A percentile compares a stretch with the other conserved stretches of the same genome.
Conservation (phyloP, 1,140 invertebrate genomes). For the Thereuonema tuberculata region DNA sequence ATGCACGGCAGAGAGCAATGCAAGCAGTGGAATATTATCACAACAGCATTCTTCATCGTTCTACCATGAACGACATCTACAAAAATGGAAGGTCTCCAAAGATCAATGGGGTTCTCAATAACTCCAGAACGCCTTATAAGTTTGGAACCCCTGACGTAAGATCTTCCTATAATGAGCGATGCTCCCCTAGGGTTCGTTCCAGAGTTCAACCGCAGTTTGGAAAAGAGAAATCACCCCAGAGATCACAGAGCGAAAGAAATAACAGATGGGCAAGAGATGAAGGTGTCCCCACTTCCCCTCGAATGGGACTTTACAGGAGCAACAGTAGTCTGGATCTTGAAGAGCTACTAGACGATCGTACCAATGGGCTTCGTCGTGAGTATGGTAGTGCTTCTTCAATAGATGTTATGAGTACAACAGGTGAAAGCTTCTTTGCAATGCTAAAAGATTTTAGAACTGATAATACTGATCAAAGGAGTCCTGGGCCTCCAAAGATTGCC, state of each 20-base stretch:
- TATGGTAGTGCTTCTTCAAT: conserved; percentile 51
- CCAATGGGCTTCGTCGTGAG: conserved; percentile 32
- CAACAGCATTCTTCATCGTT: too few relatives aligned
- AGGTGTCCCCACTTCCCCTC: background rate
- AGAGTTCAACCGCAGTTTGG: background rate
- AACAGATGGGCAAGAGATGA: conserved; percentile 8
- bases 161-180: conserved; percentile 22
- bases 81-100: too few relatives aligned
- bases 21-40: too few relatives aligned
- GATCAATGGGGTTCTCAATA: background rate
- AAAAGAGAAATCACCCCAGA: conserved; percentile 5
- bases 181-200: background rate
- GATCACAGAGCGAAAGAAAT: conserved; percentile 13
- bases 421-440: conserved; percentile 62
- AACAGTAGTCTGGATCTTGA: conserved; percentile 53
- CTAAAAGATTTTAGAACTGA: conserved; percentile 49
- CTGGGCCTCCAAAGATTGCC: conserved; percentile 37
- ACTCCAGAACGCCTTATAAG: background rate
- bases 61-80: too few relatives aligned
- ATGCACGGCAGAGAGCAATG: too few relatives aligned
- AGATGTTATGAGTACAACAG: conserved; percentile 43
- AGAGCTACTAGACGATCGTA: conserved; percentile 22
- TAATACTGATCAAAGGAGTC: conserved; percentile 46
- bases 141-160: conserved; percentile 21
- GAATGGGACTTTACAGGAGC: conserved; percentile 39